Conservation (phyloP, 30 jellyfish, hydroid and myxozoan species). For the Turritopsis rubra region DNA sequence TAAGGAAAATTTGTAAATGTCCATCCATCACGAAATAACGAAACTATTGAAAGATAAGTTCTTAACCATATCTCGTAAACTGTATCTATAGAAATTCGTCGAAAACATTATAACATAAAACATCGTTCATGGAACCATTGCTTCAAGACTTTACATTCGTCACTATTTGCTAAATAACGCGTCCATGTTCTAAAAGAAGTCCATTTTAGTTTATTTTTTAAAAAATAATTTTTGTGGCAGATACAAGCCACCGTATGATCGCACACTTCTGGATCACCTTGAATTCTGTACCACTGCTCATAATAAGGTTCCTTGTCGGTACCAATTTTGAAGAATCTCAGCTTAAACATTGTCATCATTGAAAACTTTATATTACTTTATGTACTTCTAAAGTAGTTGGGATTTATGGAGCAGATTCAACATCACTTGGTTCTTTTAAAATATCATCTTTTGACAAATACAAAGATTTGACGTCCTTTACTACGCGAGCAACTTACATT, state of each 20-base stretch:
- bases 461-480: too few species aligned
- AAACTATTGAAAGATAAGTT: too few species aligned
- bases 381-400: background rate
- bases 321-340: background rate
- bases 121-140: background rate
- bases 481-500: too few species aligned
- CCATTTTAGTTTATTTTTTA: too few species aligned
- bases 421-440: background rate
- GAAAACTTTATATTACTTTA: background rate
- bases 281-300: background rate
- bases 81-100: too few species aligned
- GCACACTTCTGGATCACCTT: slow-evolving; percentile 3
- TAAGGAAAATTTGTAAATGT: too few species aligned
- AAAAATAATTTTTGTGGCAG: too few species aligned
- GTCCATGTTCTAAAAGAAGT: too few species aligned
- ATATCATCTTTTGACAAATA: background rate
- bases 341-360: background rate
- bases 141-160: background rate
- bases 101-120: too few species aligned
- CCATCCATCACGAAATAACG: too few species aligned
- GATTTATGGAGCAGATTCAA: background rate
- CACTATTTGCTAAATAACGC: background rate
- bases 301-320: background rate
- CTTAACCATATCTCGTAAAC: too few species aligned
- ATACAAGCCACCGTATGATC: background rate